Evolutionary conservation across 2,113 vertebrate species (phyloP).

Genomic region (Muntiacus muntjak): DNA sequence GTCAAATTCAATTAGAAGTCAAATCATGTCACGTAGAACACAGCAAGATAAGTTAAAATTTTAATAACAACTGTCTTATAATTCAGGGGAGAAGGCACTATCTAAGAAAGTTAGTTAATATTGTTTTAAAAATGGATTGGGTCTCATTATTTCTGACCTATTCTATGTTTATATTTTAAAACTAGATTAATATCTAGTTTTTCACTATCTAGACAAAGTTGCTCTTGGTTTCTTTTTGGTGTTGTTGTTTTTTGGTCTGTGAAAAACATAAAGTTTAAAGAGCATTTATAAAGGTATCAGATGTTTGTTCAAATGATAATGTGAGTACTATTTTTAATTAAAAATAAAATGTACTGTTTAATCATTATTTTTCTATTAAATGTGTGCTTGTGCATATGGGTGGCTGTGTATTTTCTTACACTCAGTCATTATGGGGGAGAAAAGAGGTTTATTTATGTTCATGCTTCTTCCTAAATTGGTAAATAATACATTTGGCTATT

Average conservation of each 20-base stretch:
- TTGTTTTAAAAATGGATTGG: neutral
- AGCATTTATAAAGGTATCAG: neutral
- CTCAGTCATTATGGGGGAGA: constrained; percentile 30
- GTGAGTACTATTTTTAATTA: neutral
- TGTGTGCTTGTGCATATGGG: neutral
- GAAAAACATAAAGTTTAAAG: neutral
- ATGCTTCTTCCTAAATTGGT: constrained; percentile 45
- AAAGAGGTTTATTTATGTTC: constrained; percentile 34
- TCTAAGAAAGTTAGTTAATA: neutral
- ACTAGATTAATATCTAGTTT: neutral
- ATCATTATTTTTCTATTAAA: neutral
- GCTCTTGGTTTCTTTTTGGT: neutral
- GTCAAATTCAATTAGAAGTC: neutral
- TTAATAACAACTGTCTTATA: neutral
- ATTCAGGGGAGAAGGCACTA: neutral
- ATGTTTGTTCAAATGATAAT: neutral
- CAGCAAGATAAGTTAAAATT: neutral
- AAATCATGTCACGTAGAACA: neutral
- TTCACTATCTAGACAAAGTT: neutral
- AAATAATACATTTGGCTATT: constrained; percentile 45
- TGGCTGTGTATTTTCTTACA: neutral
- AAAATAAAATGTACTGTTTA: neutral
- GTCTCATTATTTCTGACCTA: neutral
- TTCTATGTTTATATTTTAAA: neutral
- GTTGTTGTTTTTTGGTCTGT: neutral